These are phyloP conservation scores for Amyelois transitella DNA, from an alignment of 1,140 invertebrate genomes.

Conservation along the genomic window DNA sequence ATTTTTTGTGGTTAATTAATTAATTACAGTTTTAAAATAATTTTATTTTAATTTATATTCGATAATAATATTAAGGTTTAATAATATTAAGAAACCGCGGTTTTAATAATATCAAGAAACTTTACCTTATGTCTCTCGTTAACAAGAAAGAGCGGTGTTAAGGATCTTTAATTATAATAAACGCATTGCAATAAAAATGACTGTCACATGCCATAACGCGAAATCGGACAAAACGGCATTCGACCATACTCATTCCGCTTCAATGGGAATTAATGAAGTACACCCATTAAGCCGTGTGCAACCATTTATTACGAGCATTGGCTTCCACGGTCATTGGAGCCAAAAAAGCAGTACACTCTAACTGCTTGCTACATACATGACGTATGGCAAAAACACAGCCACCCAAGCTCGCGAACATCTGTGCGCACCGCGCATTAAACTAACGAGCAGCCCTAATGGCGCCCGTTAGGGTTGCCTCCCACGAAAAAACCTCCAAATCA, in stretches of 20 bases:
- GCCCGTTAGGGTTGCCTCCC: conserved; percentile 44
- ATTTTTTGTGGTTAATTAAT: no score
- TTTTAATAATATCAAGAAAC: no score
- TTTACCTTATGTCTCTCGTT: no score
- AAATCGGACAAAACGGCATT: background rate
- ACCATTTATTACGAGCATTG: conserved; percentile 15
- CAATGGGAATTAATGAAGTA: conserved; percentile 2
- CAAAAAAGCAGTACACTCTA: conserved; percentile 29
- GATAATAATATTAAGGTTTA: no score
- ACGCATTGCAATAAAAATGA: background rate
- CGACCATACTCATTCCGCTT: background rate
- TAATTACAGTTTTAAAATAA: no score
- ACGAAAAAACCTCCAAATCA: conserved; percentile 49
- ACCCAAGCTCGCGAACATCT: conserved; percentile 37
- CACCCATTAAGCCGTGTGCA: background rate
- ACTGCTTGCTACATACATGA: conserved; percentile 40
- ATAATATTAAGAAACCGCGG: no score
- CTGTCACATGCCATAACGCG: background rate
- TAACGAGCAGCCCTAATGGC: conserved; percentile 66
- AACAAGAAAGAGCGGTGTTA: background rate
- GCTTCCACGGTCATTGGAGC: background rate
- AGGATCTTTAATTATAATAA: background rate
- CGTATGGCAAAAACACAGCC: conserved; percentile 47
- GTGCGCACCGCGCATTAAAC: conserved; percentile 55
- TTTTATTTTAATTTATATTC: no score